A percentile compares a stretch with the other conserved stretches of the same genome.
These are phyloP conservation scores for Paraescarpia echinospica DNA, from an alignment of 1,140 invertebrate genomes.

Conservation along the genomic window DNA sequence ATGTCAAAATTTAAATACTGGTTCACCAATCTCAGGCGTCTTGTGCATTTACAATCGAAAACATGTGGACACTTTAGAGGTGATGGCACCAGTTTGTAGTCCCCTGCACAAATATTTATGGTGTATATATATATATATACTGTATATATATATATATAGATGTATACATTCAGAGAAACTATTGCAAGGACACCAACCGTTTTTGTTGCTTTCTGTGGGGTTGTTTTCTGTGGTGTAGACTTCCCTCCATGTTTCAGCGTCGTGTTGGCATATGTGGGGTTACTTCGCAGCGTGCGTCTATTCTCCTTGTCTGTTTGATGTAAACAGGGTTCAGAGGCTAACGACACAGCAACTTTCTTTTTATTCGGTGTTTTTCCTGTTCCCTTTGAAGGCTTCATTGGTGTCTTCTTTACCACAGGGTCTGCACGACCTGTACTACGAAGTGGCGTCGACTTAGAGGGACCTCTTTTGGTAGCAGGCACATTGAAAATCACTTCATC, in stretches of 20 bases:
- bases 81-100: too few relatives aligned
- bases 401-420: neutral
- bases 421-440: neutral
- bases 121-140: neutral
- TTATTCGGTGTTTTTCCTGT: neutral
- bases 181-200: neutral
- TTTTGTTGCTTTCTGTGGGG: neutral
- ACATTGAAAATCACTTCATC: neutral
- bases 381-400: neutral
- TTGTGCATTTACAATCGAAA: too few relatives aligned
- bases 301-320: neutral
- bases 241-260: neutral
- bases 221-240: neutral
- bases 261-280: neutral
- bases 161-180: neutral
- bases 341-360: neutral
- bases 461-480: neutral
- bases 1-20: too few relatives aligned
- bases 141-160: too few relatives aligned
- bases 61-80: too few relatives aligned
- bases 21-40: too few relatives aligned
- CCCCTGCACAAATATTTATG: neutral
- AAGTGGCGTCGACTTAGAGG: neutral
- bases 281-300: neutral
- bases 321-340: neutral